These are phyloP conservation scores for Ellobius talpinus DNA, from an alignment of 2,113 vertebrate species.

Conservation along the genomic window DNA sequence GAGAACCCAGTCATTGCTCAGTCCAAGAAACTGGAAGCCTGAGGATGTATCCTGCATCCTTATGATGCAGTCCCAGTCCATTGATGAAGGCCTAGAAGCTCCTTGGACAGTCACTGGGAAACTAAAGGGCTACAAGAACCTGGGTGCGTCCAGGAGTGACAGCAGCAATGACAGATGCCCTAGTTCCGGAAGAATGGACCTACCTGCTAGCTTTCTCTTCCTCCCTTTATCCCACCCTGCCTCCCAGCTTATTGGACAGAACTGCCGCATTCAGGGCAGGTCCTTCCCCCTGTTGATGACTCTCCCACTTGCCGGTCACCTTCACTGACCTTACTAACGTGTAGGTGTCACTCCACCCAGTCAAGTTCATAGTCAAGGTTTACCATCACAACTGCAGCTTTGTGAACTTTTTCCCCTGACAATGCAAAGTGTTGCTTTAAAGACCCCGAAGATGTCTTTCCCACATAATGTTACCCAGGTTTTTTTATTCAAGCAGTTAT, in stretches of 20 bases:
- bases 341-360: background rate
- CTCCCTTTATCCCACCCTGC: background rate
- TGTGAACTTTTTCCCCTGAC: background rate
- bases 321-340: background rate
- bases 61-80: background rate
- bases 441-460: background rate
- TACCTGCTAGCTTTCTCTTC: background rate
- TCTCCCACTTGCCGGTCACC: background rate
- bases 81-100: background rate
- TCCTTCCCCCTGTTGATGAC: background rate
- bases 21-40: background rate
- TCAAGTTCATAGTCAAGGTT: background rate
- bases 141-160: background rate
- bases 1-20: background rate
- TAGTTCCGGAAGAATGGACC: background rate
- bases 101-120: background rate
- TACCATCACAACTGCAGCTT: background rate
- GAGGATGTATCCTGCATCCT: background rate
- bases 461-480: background rate
- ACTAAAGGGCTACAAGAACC: background rate
- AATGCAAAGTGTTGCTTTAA: background rate
- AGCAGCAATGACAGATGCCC: background rate
- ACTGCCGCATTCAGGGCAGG: background rate
- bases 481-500: slow-evolving; percentile 23
- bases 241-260: background rate